Base-by-base conservation (phyloP, 2,888 invertebrate genomes). In the Lamproptera curius region DNA sequence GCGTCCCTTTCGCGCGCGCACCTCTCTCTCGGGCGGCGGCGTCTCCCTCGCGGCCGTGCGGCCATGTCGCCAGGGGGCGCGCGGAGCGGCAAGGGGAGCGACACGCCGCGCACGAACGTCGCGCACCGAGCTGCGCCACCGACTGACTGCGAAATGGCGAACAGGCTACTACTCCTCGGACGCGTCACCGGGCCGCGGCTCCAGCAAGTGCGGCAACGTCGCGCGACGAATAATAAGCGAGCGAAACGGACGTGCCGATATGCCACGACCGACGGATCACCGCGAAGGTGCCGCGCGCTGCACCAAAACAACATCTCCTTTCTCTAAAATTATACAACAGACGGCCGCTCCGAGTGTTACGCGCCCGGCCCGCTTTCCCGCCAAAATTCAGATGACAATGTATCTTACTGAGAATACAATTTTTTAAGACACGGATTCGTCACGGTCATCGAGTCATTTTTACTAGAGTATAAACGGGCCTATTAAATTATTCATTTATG, bases 221-320 rank as follows among this genome's bases (percentile, higher is more conserved):
- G 84, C 86, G n/a, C 53, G 57, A 60, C 59, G 63, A 72, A 76
- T 76, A 76, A 78, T n/a, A 72, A 75, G 69, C 73, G 62, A 81
- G 72, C 76, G 65, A 80, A 79, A 77, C 76, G 72, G 73, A 79
- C 80, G 70, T 73, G 73, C 74, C 67, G 73, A 73, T 71, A 84
- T 82, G 80, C 81, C 83, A 83, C 81, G 66, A 68, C 58, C 63
- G 55, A 63, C 63, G 74, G 81, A 75, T 76, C 74, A 76, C 72
- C 65, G 61, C 64, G 61, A 72, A 78, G 76, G 79, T 77, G 80
- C 77, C 72, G 76, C 82, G 79, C 77, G 80, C 77, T 72, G 76
- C 82, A 84, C 83, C 83, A 86, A 85, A 85, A 85, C 86, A 86
- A 84, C n/a, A 86, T 83, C 79, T 79, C 86, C 84, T 83, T 84